Evolutionary conservation across 2,113 vertebrate genomes (phyloP), one percentile per base, ranked within the genome.

Genomic region (Spheniscus mendiculus): DNA sequence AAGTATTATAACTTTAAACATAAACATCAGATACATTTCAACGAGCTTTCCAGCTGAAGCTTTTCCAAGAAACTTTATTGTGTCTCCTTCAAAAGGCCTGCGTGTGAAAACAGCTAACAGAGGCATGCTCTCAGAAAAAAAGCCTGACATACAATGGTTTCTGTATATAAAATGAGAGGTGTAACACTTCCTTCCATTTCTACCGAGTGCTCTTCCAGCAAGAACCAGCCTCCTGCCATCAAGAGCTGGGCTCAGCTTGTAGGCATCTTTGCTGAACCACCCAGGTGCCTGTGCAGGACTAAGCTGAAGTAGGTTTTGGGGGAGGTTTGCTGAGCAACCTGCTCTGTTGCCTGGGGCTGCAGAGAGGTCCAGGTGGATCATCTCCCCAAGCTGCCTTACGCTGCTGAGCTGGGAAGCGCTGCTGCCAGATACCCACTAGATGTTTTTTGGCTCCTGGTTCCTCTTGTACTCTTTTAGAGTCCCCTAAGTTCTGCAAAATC

Each of bases 371-470:
- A 19, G 40, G 26, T 59, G 26, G 47, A 9, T 65, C 69, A 50
- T 15, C 4, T 77, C 36, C 20, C 52, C 9, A 32, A 25, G n/a
- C 2, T n/a, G 26, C 0, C 6, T 42, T 6, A 6, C 6, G 11
- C 22, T n/a, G 40, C 50, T 77, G 56, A 71, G 61, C n/a, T 25
- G 14, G 15, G 23, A 44, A 81, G 34, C 21, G 29, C 36, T 62
- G 65, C 13, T 74, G 21, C 42, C 30, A 38, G 52, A 7, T 34
- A 49, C 12, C 17, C 17, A 3, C 22, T n/a, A 34, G 30, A 22
- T 56, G 29, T 0, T 66, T 74, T 36, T 59, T 58, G 32, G 14
- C 13, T 82, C 8, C 61, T 87, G 22, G 17, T 50, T 6, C 10
- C 27, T 47, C 34, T 62, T 26, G 20, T 8, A 5, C 20, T 69